Conservation (phyloP, 2,888 invertebrate genomes). For the Lomographa bimaculata region DNA sequence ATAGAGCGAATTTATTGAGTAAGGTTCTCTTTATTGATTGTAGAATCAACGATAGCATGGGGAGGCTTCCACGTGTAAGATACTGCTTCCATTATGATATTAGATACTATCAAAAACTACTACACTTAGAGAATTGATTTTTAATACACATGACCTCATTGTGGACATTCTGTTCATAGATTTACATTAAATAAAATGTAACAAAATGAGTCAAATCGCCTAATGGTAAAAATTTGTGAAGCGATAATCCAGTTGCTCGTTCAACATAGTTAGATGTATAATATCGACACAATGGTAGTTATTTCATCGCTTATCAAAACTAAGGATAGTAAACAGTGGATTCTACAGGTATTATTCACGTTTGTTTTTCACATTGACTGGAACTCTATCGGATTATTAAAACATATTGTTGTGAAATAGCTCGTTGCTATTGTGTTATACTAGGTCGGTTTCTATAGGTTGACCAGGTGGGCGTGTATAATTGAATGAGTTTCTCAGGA, state of each 20-base stretch:
- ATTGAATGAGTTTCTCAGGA: too few relatives aligned
- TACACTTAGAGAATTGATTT: constrained; percentile 42
- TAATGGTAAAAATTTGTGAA: too few relatives aligned
- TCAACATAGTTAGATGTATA: too few relatives aligned
- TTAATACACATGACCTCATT: constrained; percentile 40
- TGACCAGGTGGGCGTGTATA: too few relatives aligned
- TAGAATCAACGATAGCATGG: constrained; percentile 17
- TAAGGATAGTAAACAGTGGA: constrained; percentile 24
- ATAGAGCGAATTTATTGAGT: not conserved
- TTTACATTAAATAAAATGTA: too few relatives aligned
- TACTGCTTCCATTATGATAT: constrained; percentile 25
- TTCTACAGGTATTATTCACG: constrained; percentile 26
- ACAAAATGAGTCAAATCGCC: too few relatives aligned
- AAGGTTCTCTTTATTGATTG: constrained; percentile 11
- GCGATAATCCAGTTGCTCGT: too few relatives aligned
- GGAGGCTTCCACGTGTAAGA: constrained; percentile 14
- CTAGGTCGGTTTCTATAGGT: too few relatives aligned
- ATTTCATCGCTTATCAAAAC: constrained; percentile 29
- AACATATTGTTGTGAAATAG: constrained; percentile 3
- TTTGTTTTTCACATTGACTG: constrained; percentile 20
- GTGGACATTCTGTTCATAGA: constrained; percentile 20
- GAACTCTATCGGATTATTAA: constrained; percentile 2
- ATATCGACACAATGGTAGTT: constrained; percentile 27
- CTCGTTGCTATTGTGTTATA: too few relatives aligned
- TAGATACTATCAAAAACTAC: constrained; percentile 19